phyloP scores from a whole-genome alignment of 2,888 invertebrate species.

The Noctua janthina region DNA sequence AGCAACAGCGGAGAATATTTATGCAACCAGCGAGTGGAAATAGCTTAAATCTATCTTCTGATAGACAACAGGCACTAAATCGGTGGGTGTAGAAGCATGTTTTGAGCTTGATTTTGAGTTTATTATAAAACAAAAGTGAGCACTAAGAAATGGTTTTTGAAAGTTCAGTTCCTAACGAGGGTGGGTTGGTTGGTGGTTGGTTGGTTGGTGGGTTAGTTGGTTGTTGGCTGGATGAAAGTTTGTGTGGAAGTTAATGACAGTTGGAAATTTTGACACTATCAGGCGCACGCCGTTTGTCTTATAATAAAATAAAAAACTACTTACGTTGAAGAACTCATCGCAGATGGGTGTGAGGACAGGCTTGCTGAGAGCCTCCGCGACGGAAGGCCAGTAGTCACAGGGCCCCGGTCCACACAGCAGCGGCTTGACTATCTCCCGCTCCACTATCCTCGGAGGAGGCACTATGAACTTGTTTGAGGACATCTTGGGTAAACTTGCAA shows the following conservation, averaged over 20 bases:
- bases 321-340: constrained; percentile 82
- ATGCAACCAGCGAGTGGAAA: too few relatives aligned
- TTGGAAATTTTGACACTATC: neutral
- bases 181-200: too few relatives aligned
- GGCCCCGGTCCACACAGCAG: constrained; percentile 86
- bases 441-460: constrained; percentile 78
- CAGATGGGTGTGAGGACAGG: constrained; percentile 81
- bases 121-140: neutral
- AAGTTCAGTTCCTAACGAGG: neutral
- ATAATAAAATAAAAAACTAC: constrained; percentile 48
- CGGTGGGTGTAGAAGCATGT: neutral
- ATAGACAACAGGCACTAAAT: neutral
- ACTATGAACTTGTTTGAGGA: constrained; percentile 72
- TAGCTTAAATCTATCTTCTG: neutral
- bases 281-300: neutral
- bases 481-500: constrained; percentile 64
- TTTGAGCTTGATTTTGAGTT: neutral
- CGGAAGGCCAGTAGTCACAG: constrained; percentile 83
- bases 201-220: too few relatives aligned
- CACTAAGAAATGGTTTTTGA: neutral
- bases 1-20: neutral
- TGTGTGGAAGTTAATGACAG: neutral
- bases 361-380: constrained; percentile 77
- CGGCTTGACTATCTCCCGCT: constrained; percentile 77
- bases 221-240: neutral